A percentile compares a stretch with the other conserved stretches of the same genome.
Evolutionary conservation across 2,888 invertebrate genomes (phyloP).

Genomic region (Noctuana brunneofusca): DNA sequence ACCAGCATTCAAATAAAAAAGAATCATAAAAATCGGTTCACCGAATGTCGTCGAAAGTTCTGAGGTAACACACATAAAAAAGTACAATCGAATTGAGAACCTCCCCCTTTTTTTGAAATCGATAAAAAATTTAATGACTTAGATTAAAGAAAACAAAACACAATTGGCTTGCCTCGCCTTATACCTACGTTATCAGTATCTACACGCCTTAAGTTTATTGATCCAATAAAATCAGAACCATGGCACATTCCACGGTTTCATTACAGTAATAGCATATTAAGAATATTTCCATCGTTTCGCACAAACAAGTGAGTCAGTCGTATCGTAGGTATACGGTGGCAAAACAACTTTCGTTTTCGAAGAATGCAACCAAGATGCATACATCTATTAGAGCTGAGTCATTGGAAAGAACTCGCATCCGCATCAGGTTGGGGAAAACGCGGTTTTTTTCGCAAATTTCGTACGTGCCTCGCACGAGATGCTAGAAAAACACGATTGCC

Average conservation of each 20-base stretch:
- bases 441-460: slow-evolving; percentile 2
- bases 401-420: slow-evolving; percentile 27
- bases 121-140: too few species aligned
- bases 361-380: slow-evolving; percentile 25
- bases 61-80: too few species aligned
- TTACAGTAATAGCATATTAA: background rate
- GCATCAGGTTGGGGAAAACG: slow-evolving; percentile 5
- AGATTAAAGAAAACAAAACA: background rate
- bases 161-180: background rate
- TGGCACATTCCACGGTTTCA: background rate
- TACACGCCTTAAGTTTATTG: slow-evolving; percentile 4
- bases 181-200: background rate
- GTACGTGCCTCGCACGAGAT: background rate
- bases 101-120: too few species aligned
- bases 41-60: too few species aligned
- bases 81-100: too few species aligned
- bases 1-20: too few species aligned
- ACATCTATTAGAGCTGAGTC: slow-evolving; percentile 27
- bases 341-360: slow-evolving; percentile 34
- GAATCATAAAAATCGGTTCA: too few species aligned
- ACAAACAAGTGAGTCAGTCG: slow-evolving; percentile 10
- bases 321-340: slow-evolving; percentile 9
- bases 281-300: slow-evolving; percentile 20
- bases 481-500: too few species aligned
- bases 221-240: slow-evolving; percentile 2